Conservation (phyloP, 1,140 invertebrate species). For the Galleria mellonella region DNA sequence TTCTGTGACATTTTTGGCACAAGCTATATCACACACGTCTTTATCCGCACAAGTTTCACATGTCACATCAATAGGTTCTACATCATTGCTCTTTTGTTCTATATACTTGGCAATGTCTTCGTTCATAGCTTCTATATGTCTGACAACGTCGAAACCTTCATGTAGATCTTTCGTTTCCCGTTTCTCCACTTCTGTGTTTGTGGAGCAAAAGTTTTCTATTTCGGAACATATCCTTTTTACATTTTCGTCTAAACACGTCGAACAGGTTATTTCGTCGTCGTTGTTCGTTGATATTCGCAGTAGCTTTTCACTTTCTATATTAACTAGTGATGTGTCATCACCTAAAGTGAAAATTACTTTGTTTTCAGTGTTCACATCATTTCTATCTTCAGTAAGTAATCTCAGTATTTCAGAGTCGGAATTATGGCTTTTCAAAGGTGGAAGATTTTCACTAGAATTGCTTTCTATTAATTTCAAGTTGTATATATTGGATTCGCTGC, state of each 20-base stretch:
- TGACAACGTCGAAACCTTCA: constrained; percentile 24
- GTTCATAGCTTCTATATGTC: constrained; percentile 21
- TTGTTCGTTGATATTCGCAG: constrained; percentile 57
- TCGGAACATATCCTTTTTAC: constrained; percentile 53
- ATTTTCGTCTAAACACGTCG: constrained; percentile 30
- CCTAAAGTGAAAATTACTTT: constrained; percentile 51
- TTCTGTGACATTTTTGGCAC: constrained; percentile 48
- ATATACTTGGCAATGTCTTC: constrained; percentile 51
- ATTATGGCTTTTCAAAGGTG: constrained; percentile 47
- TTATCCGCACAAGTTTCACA: constrained; percentile 31
- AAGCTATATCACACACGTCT: constrained; percentile 32
- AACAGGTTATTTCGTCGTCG: constrained; percentile 30
- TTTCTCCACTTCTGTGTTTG: constrained; percentile 1
- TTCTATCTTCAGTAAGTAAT: constrained; percentile 12
- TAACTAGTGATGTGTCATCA: constrained; percentile 17
- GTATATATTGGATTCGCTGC: constrained; percentile 66
- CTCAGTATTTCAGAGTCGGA: constrained; percentile 63
- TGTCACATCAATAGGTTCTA: constrained; percentile 18
- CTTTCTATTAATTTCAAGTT: constrained; percentile 41
- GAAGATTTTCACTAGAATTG: constrained; percentile 13
- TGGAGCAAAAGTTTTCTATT: constrained; percentile 46
- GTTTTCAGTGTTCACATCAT: constrained; percentile 6
- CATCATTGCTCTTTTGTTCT: constrained; percentile 29
- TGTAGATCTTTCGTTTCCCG: constrained; percentile 11
- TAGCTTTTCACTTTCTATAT: constrained; percentile 25